Evolutionary conservation across 2,888 invertebrate genomes (phyloP), one percentile per base, ranked within the genome.

Genomic region (Ornithoptera priamus): DNA sequence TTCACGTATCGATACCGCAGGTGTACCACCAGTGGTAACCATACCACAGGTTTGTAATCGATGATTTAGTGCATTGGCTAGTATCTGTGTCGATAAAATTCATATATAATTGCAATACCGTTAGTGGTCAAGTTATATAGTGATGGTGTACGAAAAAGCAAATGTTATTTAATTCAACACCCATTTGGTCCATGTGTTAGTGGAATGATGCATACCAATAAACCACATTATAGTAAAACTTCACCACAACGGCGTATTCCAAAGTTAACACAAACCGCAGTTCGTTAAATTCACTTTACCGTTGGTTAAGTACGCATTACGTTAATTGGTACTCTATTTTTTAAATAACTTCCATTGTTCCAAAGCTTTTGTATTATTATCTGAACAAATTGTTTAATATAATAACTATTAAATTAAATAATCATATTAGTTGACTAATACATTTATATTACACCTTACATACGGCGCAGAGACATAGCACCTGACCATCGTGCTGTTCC

Each of bases 191-290:
- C 46, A 15, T 50, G 18, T 50, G 50, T 50, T 50, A 18, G 50
- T 57, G 20, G 57, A 20, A 57, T 57, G 20, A 57, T 57, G 57
- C 10, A 57, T 57, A 57, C 57, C 20, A 57, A 57, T 57, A 57
- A 57, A 6, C 57, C n/a, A 57, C 10, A 1, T 57, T 18, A 10
- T n/a, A n/a, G 57, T 20, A 57, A 57, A 57, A 57, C 57, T 30
- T 30, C 8, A 59, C 59, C 59, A 59, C 30, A 59, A 20, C 30
- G 59, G 24, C 8, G 59, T 30, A 59, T 57, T 20, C 18, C 30
- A 30, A 30, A 59, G 59, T 59, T 30, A 10, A 24, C 15, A 5
- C 15, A 22, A 59, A 59, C 59, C 59, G 30, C 59, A 57, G 57
- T 22, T 20, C 20, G 57, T 20, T 57, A 20, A 57, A 57, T 57